Percentiles rank a stretch among this genome's conserved stretches.
Evolutionary conservation across 2,113 vertebrate species (phyloP).

Genomic region (Hylia prasina): DNA sequence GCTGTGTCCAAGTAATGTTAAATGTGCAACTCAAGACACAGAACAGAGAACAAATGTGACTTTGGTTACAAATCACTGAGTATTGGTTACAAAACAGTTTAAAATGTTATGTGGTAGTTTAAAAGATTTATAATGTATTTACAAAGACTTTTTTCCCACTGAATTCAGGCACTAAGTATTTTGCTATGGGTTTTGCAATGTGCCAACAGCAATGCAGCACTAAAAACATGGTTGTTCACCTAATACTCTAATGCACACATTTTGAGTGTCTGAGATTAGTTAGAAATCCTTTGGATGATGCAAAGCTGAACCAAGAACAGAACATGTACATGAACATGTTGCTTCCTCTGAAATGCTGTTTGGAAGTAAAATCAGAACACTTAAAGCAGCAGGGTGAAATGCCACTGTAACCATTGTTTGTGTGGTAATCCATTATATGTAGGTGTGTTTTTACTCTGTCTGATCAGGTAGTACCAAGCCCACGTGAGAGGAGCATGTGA

Average conservation of each 20-base stretch:
- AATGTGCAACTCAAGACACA: background rate
- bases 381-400: background rate
- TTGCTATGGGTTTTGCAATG: background rate
- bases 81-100: background rate
- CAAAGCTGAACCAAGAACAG: background rate
- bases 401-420: background rate
- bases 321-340: background rate
- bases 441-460: background rate
- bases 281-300: conserved; percentile 1
- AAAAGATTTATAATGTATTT: background rate
- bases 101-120: background rate
- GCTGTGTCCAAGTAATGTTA: background rate
- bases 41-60: background rate
- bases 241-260: background rate
- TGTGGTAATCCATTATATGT: background rate
- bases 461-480: background rate
- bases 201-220: background rate
- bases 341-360: background rate
- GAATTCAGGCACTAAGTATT: background rate
- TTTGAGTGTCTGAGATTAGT: background rate
- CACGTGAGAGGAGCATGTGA: background rate
- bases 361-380: background rate
- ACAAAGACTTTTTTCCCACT: background rate
- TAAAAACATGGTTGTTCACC: background rate
- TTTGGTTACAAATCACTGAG: background rate